Evolutionary conservation across 2,113 vertebrate genomes (phyloP).

Genomic region (Erpornis zantholeuca): DNA sequence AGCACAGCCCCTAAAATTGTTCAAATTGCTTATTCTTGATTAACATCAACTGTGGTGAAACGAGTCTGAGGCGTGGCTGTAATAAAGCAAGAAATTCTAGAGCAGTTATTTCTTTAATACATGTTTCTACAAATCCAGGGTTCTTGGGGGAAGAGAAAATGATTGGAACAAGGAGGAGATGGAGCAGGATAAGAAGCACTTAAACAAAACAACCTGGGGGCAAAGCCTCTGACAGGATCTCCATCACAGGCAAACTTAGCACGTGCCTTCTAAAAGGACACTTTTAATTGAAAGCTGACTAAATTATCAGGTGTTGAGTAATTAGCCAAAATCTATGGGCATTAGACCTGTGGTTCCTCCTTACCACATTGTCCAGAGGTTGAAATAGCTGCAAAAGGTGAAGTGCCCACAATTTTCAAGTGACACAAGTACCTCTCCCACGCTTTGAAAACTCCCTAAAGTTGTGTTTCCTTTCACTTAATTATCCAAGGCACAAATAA

Average conservation of each 20-base stretch:
- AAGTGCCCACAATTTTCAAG: fast-evolving
- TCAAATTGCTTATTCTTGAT: not conserved
- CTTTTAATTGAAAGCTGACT: not conserved
- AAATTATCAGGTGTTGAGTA: not conserved
- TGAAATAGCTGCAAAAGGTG: not conserved
- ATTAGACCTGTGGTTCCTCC: not conserved
- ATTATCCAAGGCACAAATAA: not conserved
- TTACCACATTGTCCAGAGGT: fast-evolving
- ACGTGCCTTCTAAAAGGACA: not conserved
- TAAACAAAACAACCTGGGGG: not conserved
- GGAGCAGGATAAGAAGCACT: not conserved
- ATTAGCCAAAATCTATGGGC: not conserved
- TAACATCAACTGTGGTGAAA: not conserved
- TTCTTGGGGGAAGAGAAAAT: not conserved
- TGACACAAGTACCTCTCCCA: not conserved
- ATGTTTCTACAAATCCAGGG: not conserved
- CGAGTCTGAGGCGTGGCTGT: not conserved
- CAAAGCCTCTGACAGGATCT: not conserved
- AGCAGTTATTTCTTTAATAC: not conserved
- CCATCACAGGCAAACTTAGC: not conserved
- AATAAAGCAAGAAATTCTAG: not conserved
- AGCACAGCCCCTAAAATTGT: not conserved
- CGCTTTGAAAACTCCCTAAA: not conserved
- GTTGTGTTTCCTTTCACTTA: not conserved
- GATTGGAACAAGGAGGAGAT: not conserved